Evolutionary conservation across 2,888 invertebrate species (phyloP), one percentile per base, ranked within the genome.

Genomic region (Dioctria rufipes): DNA sequence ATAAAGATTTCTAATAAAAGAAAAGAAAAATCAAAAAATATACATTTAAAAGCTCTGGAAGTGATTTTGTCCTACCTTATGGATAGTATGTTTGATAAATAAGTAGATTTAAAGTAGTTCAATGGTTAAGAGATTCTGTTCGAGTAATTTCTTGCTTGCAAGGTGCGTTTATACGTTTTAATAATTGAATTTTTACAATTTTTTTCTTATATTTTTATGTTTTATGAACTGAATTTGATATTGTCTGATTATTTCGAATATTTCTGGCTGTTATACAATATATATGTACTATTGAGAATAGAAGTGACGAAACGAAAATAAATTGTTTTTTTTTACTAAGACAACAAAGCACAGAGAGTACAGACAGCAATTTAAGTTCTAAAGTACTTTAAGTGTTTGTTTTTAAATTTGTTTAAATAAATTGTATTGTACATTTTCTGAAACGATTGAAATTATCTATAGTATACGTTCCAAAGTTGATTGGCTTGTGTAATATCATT

Each of bases 21-120:
- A 13, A 60, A 63, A 78, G 43, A 9, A 43, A 75, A 43, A 54
- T 40, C 61, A 60, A 78, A 42, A 39, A 54, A 1, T 25, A 25
- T 25, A 25, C 25, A 25, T 25, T 25, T 1, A 43, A 69, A 78
- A 67, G 78, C 54, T 69, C 58, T 67, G 71, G 71, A 80, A 80
- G 80, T 69, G 80, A 69, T 80, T 71, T 60, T 73, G 73, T 80
- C 80, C 80, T 80, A 80, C 80, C 80, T 80, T 80, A 63, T 80
- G 61, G 71, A 65, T 65, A 73, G 80, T 80, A 60, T 80, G 80
- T 80, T 54, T 80, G 69, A 63, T 73, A 73, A 25, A 25, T 25
- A 1, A 42, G 46, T 73, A 51, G 49, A 54, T 61, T 73, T 80
- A 80, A 61, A 61, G 77, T 77, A 63, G 58, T 73, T 58, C 73